Conservation (phyloP, 2,888 invertebrate species). For the Theristus sp. region DNA sequence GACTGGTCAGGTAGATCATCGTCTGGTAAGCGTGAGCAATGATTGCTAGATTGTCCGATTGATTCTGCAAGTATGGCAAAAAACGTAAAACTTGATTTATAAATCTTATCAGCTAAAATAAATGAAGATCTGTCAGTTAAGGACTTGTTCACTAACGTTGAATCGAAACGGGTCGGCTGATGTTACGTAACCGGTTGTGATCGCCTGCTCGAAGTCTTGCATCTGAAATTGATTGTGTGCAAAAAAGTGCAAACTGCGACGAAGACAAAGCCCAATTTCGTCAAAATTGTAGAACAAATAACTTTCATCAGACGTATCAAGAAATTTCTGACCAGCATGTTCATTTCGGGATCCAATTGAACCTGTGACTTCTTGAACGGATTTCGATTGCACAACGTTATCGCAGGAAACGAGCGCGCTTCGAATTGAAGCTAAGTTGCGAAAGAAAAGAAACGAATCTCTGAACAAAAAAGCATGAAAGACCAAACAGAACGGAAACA, state of each 20-base stretch:
- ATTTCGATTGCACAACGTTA: neutral
- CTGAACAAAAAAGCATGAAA: too few species aligned
- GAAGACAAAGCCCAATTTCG: too few species aligned
- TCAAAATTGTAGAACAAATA: too few species aligned
- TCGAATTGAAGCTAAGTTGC: neutral
- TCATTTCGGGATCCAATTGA: slow-evolving; percentile 2
- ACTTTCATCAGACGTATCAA: neutral
- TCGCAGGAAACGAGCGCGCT: neutral
- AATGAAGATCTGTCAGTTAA: neutral
- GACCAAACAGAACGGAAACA: too few species aligned
- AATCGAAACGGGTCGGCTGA: slow-evolving; percentile 6
- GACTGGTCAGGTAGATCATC: slow-evolving; percentile 1
- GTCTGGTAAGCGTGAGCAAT: slow-evolving; percentile 1
- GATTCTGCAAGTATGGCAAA: neutral
- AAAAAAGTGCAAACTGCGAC: neutral
- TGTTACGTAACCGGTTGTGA: neutral
- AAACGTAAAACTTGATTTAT: neutral
- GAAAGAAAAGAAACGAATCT: too few species aligned
- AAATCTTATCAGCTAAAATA: neutral
- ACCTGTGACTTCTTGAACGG: neutral
- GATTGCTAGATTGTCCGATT: slow-evolving; percentile 1
- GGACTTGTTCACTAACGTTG: too few species aligned
- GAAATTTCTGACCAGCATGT: slow-evolving; percentile 4
- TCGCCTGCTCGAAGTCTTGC: neutral
- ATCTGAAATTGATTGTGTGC: too few species aligned